Percentiles rank a stretch among this genome's conserved stretches.
phyloP scores from a whole-genome alignment of 2,888 invertebrate species.

The Microchrysa polita region DNA sequence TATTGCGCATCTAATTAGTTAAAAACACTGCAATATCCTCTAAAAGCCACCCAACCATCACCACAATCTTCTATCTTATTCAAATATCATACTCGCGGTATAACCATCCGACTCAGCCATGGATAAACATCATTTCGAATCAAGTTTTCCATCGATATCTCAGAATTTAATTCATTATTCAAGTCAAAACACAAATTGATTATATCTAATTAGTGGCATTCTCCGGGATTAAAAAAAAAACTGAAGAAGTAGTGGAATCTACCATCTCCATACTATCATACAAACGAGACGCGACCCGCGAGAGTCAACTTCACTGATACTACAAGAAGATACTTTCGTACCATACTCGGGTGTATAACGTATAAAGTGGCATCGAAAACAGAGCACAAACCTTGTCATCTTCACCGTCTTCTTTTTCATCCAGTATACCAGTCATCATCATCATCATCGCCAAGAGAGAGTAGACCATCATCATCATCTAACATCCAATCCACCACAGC shows the following conservation, averaged over 20 bases:
- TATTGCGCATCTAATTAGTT: too few relatives aligned
- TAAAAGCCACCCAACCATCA: too few relatives aligned
- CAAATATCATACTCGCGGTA: too few relatives aligned
- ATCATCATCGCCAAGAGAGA: too few relatives aligned
- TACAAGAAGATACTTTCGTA: neutral
- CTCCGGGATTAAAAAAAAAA: neutral
- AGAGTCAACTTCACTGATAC: neutral
- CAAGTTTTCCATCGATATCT: conserved; percentile 20
- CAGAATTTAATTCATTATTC: conserved; percentile 31
- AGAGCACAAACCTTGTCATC: neutral
- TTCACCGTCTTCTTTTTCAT: too few relatives aligned
- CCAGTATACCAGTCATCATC: too few relatives aligned
- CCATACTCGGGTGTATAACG: too few relatives aligned
- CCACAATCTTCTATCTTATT: too few relatives aligned
- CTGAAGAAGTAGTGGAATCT: too few relatives aligned
- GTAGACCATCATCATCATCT: neutral
- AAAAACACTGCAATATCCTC: too few relatives aligned
- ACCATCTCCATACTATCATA: neutral
- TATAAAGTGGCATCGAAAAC: neutral
- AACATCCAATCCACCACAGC: too few relatives aligned
- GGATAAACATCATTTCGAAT: conserved; percentile 2
- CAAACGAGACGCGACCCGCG: neutral
- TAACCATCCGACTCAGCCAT: neutral
- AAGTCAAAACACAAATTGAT: conserved; percentile 39
- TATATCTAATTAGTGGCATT: conserved; percentile 35